These are phyloP conservation scores for Microtus ochrogaster DNA, from an alignment of 2,113 vertebrate genomes.

Conservation along the genomic window DNA sequence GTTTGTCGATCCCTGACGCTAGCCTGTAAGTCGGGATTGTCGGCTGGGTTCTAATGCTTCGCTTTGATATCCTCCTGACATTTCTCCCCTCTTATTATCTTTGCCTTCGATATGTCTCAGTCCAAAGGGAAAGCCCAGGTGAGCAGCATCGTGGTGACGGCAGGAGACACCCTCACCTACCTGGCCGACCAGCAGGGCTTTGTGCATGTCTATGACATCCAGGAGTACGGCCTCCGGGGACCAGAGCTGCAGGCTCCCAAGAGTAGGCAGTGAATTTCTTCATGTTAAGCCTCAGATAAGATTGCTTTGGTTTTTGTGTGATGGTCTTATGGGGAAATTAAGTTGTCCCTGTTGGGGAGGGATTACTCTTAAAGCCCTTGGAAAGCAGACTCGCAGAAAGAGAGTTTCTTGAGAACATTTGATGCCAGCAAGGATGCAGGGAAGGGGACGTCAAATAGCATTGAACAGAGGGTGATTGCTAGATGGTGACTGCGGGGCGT, in stretches of 20 bases:
- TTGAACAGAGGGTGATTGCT: background rate
- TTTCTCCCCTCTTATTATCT: background rate
- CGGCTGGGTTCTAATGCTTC: background rate
- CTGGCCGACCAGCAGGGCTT: slow-evolving; percentile 82
- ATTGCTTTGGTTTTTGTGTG: background rate
- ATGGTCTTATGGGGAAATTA: background rate
- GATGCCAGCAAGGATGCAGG: background rate
- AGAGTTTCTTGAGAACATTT: background rate
- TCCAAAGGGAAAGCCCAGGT: slow-evolving; percentile 83
- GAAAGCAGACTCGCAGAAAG: background rate
- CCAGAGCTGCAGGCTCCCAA: slow-evolving; percentile 76
- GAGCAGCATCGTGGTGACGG: slow-evolving; percentile 80
- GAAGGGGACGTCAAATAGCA: background rate
- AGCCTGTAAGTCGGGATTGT: background rate
- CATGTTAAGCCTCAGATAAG: background rate
- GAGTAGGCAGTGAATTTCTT: slow-evolving; percentile 6
- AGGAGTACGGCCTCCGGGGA: slow-evolving; percentile 72
- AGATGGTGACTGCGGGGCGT: background rate
- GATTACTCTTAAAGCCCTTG: background rate
- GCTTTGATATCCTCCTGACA: background rate
- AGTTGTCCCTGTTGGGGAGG: background rate
- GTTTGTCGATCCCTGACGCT: background rate
- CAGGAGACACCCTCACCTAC: slow-evolving; percentile 68
- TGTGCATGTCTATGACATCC: slow-evolving; percentile 78
- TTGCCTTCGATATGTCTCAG: slow-evolving; percentile 61